Conservation (phyloP, 30 jellyfish, hydroid and myxozoan genomes). For the Aurelia sp. region DNA sequence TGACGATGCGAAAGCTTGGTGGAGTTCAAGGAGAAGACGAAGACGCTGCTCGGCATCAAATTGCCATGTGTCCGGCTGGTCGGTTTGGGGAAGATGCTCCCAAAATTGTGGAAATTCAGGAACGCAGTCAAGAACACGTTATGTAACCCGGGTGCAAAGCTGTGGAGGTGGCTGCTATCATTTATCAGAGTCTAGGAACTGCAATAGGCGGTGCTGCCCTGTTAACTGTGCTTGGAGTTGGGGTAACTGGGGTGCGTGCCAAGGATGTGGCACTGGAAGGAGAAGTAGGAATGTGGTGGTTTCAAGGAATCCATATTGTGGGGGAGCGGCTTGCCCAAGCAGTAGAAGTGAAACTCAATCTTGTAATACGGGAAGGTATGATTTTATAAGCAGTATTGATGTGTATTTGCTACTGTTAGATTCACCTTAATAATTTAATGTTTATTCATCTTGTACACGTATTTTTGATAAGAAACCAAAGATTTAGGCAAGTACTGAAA, state of each 20-base stretch:
- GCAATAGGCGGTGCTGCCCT: conserved; percentile 87
- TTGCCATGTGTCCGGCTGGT: conserved; percentile 57
- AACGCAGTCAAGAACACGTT: conserved; percentile 32
- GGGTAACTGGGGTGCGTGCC: conserved; percentile 86
- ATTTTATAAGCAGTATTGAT: conserved; percentile 44
- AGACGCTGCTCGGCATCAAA: conserved; percentile 57
- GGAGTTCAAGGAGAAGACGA: conserved; percentile 44
- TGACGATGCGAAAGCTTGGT: conserved; percentile 44
- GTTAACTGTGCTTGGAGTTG: neutral
- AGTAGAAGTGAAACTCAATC: neutral
- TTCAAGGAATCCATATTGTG: conserved; percentile 59
- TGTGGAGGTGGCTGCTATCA: conserved; percentile 71
- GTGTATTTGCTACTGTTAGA: no score
- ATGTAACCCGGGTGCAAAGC: conserved; percentile 47
- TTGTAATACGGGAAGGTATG: conserved; percentile 76
- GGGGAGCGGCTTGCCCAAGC: conserved; percentile 49
- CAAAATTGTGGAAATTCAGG: conserved; percentile 74
- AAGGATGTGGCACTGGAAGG: conserved; percentile 80
- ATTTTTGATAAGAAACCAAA: no score
- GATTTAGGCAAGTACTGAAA: no score
- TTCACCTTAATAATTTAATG: no score
- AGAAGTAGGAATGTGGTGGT: conserved; percentile 54
- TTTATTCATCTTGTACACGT: no score
- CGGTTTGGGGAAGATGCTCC: conserved; percentile 45
- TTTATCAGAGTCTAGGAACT: conserved; percentile 34